Evolutionary conservation across 2,113 vertebrate genomes (phyloP).

Genomic region (Gadus chalcogrammus): DNA sequence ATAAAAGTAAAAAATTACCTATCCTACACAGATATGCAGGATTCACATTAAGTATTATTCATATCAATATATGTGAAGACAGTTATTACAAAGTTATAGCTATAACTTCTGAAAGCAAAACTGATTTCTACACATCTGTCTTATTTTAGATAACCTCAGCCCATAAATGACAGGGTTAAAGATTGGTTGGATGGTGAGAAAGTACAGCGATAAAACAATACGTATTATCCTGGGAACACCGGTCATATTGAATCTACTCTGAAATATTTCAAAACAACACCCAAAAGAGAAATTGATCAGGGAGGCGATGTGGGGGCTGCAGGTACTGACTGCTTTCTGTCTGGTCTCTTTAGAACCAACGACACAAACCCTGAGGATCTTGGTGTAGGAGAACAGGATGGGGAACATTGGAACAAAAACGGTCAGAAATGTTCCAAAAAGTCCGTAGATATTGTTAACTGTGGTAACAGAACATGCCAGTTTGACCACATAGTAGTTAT

Average conservation of each 20-base stretch:
- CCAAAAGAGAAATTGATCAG: too few species aligned
- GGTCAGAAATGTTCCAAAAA: not conserved
- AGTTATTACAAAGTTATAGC: too few species aligned
- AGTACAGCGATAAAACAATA: slow-evolving; percentile 19
- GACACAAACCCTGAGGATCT: slow-evolving; percentile 25
- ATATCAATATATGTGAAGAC: too few species aligned
- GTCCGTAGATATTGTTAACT: slow-evolving; percentile 36
- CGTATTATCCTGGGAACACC: slow-evolving; percentile 5
- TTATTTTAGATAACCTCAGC: not conserved
- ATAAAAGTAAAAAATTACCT: too few species aligned
- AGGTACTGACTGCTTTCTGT: too few species aligned
- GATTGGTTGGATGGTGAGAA: slow-evolving; percentile 25
- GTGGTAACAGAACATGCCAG: slow-evolving; percentile 42
- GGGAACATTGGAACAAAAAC: slow-evolving; percentile 20
- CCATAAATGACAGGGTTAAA: slow-evolving; percentile 39
- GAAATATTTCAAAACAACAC: too few species aligned
- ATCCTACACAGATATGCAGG: too few species aligned
- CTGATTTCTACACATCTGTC: too few species aligned
- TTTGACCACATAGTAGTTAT: slow-evolving; percentile 44
- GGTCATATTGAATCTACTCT: too few species aligned
- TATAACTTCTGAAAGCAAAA: too few species aligned
- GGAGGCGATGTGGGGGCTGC: too few species aligned
- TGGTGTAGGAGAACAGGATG: slow-evolving; percentile 17
- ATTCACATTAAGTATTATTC: too few species aligned
- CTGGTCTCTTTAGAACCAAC: slow-evolving; percentile 2